phyloP scores from a whole-genome alignment of 2,888 invertebrate genomes.

The Myathropa florea region DNA sequence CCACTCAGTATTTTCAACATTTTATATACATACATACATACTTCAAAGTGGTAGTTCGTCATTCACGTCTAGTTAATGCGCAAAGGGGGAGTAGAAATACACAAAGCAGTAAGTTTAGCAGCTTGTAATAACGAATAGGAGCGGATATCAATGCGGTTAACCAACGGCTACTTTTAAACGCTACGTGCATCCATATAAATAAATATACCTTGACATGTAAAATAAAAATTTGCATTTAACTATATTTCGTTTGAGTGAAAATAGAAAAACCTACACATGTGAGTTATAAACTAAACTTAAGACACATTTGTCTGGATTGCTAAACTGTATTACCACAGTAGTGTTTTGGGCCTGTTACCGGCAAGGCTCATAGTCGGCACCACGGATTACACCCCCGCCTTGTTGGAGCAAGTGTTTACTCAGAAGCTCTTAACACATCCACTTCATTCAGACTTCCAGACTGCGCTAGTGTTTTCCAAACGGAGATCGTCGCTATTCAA shows the following conservation, averaged over 20 bases:
- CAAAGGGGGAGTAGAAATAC: not conserved
- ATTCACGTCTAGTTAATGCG: conserved; percentile 8
- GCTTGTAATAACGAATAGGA: not conserved
- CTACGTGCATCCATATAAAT: not conserved
- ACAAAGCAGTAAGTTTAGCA: not conserved
- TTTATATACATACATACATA: conserved; percentile 10
- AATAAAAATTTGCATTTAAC: not conserved
- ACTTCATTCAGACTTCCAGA: too few species aligned
- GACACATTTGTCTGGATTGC: too few species aligned
- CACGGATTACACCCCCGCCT: too few species aligned
- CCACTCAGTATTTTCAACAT: conserved; percentile 57
- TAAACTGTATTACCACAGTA: too few species aligned
- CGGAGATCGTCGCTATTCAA: too few species aligned
- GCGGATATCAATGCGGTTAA: not conserved
- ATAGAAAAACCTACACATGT: too few species aligned
- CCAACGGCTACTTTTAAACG: not conserved
- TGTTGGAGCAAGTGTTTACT: too few species aligned
- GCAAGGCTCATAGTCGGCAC: too few species aligned
- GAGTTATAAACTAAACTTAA: too few species aligned
- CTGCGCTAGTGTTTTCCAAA: too few species aligned
- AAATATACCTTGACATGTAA: not conserved
- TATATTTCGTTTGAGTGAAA: not conserved
- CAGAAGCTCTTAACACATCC: too few species aligned
- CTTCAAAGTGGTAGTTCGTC: not conserved
- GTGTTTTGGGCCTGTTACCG: too few species aligned